Evolutionary conservation across 1,140 invertebrate genomes (phyloP).

Genomic region (Aethina tumida): DNA sequence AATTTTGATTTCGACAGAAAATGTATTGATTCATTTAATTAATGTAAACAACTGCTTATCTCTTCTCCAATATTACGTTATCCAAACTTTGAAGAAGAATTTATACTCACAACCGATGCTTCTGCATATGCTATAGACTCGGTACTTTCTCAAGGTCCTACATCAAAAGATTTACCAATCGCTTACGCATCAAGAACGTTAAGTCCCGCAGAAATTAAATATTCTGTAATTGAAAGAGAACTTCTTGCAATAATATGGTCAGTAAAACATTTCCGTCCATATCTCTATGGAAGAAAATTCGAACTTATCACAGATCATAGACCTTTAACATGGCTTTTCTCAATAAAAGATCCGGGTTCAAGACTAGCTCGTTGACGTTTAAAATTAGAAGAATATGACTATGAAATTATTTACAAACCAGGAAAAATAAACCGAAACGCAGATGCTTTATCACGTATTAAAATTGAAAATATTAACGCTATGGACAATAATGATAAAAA

Average conservation of each 20-base stretch:
- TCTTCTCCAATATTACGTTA: conserved; percentile 34
- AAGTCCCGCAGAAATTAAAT: conserved; percentile 20
- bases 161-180: conserved; percentile 23
- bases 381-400: conserved; percentile 23
- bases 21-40: conserved; percentile 31
- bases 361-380: conserved; percentile 7
- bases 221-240: conserved; percentile 6
- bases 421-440: conserved; percentile 33
- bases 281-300: conserved; percentile 8
- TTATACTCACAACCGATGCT: conserved; percentile 36
- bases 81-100: conserved; percentile 30
- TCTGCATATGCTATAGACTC: conserved; percentile 31
- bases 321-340: conserved; percentile 11
- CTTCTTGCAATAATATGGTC: conserved; percentile 4
- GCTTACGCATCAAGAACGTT: conserved; percentile 26
- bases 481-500: no score
- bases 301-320: conserved; percentile 9
- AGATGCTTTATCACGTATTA: conserved; percentile 18
- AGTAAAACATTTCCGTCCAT: conserved; percentile 6
- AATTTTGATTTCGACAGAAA: conserved; percentile 7
- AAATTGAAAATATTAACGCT: no score
- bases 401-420: conserved; percentile 35
- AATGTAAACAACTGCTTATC: conserved; percentile 32
- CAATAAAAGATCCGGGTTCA: conserved; percentile 11
- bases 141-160: conserved; percentile 22